phyloP scores from a whole-genome alignment of 2,797 vertebrate genomes.

The Leuciscus waleckii region DNA sequence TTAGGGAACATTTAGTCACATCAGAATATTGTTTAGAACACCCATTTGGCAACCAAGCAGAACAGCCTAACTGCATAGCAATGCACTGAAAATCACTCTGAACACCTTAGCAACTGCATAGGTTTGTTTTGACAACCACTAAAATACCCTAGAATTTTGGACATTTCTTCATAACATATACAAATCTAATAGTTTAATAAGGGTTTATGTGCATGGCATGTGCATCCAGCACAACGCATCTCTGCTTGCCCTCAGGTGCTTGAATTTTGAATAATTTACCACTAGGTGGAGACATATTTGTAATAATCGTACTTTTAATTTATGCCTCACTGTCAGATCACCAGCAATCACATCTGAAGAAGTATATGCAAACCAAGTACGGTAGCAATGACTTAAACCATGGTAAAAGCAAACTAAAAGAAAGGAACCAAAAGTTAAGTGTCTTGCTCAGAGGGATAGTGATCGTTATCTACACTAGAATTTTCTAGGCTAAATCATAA shows the following conservation, averaged over 20 bases:
- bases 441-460: not conserved
- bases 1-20: not conserved
- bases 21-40: not conserved
- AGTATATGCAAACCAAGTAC: not conserved
- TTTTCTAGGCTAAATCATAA: not conserved
- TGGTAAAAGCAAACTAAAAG: not conserved
- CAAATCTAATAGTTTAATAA: not conserved
- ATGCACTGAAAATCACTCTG: not conserved
- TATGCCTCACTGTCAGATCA: not conserved
- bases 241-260: not conserved
- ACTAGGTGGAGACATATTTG: constrained; percentile 63
- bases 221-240: not conserved
- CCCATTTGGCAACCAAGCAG: not conserved
- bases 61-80: not conserved
- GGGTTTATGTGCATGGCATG: not conserved
- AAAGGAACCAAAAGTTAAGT: not conserved
- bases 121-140: not conserved
- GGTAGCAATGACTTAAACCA: not conserved
- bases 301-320: constrained; percentile 12
- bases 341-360: not conserved
- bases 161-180: not conserved
- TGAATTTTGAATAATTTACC: constrained; percentile 29
- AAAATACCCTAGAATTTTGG: not conserved
- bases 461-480: not conserved
- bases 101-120: not conserved